These are phyloP conservation scores for Tetranychus cinnabarinus DNA, from an alignment of 1,140 invertebrate species.

Conservation along the genomic window DNA sequence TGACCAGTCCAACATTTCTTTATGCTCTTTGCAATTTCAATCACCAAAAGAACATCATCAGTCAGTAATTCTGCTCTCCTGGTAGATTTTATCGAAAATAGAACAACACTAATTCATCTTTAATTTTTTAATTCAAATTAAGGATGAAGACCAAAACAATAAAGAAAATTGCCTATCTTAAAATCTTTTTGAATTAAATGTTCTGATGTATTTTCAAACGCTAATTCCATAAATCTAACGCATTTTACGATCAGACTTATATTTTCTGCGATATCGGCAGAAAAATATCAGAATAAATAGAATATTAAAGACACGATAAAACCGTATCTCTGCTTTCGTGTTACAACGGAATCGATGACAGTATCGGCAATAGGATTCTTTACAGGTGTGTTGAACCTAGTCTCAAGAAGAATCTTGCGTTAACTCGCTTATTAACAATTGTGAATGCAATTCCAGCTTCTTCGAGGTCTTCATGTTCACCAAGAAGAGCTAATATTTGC, in stretches of 20 bases:
- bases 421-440: not conserved
- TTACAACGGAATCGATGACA: constrained; percentile 60
- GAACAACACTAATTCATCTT: too few species aligned
- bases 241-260: constrained; percentile 24
- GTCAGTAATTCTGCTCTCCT: too few species aligned
- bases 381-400: constrained; percentile 2
- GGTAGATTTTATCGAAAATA: too few species aligned
- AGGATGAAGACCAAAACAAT: too few species aligned
- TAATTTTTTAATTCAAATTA: too few species aligned
- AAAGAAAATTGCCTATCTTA: too few species aligned
- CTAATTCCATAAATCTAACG: too few species aligned
- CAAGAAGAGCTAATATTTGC: constrained; percentile 9
- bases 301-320: constrained; percentile 42
- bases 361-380: constrained; percentile 60
- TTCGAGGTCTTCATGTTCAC: not conserved
- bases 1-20: too few species aligned
- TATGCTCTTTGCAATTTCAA: too few species aligned
- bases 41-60: too few species aligned
- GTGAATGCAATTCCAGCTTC: not conserved
- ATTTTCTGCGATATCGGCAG: constrained; percentile 49
- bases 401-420: not conserved
- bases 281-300: constrained; percentile 42
- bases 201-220: too few species aligned
- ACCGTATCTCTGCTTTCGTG: constrained; percentile 50
- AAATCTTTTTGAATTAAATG: too few species aligned